Evolutionary conservation across 2,113 vertebrate species (phyloP).

Genomic region (Periophthalmodon schlosseri): DNA sequence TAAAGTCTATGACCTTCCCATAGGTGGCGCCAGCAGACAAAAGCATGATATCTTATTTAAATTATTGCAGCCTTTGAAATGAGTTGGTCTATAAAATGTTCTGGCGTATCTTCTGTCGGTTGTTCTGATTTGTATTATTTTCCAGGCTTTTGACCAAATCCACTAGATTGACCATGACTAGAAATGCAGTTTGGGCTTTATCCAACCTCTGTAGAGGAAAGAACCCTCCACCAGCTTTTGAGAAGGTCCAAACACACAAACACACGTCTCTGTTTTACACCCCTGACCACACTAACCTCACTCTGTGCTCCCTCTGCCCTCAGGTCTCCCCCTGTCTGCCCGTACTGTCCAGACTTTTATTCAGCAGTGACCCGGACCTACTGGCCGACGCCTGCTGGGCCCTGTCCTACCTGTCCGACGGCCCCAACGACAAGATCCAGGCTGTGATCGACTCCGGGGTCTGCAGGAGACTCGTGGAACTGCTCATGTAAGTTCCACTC

Average conservation of each 20-base stretch:
- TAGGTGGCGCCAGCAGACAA: too few relatives aligned
- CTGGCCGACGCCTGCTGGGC: conserved; percentile 98
- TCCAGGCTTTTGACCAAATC: conserved; percentile 94
- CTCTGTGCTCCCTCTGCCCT: conserved; percentile 9
- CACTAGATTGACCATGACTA: conserved; percentile 95
- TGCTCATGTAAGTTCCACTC: conserved; percentile 87
- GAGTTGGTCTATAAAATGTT: too few relatives aligned
- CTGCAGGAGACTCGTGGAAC: conserved; percentile 93
- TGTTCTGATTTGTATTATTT: background rate
- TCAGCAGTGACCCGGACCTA: conserved; percentile 96
- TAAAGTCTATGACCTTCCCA: too few relatives aligned
- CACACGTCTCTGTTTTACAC: background rate
- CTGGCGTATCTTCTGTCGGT: background rate
- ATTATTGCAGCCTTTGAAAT: too few relatives aligned
- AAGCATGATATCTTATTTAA: too few relatives aligned
- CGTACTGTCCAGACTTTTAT: conserved; percentile 92
- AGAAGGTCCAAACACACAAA: conserved; percentile 83
- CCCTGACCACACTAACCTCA: background rate
- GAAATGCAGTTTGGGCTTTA: conserved; percentile 97
- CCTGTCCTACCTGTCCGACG: conserved; percentile 96
- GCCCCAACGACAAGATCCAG: conserved; percentile 98
- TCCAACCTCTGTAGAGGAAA: conserved; percentile 98
- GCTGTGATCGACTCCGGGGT: conserved; percentile 97
- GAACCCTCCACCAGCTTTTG: conserved; percentile 94
- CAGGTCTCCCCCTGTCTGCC: conserved; percentile 96